These are phyloP conservation scores for Chaenocephalus aceratus DNA, from an alignment of 2,113 vertebrate genomes.

Conservation along the genomic window DNA sequence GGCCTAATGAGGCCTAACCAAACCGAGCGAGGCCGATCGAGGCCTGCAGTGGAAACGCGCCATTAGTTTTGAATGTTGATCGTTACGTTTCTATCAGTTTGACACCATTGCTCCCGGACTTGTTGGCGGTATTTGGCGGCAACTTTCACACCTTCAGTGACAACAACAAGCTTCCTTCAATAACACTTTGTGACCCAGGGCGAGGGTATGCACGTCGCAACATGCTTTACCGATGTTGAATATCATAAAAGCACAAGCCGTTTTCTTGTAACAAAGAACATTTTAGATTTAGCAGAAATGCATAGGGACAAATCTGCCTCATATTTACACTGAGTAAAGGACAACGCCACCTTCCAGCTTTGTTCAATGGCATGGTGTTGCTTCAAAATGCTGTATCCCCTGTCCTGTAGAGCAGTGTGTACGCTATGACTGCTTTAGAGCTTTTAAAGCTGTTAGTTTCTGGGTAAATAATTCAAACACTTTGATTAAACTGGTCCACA, in stretches of 20 bases:
- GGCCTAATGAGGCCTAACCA: too few relatives aligned
- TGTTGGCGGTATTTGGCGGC: not conserved
- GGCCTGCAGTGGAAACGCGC: too few relatives aligned
- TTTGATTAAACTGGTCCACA: not conserved
- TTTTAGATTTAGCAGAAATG: not conserved
- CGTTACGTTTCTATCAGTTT: not conserved
- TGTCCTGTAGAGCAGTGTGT: not conserved
- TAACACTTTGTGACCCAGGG: not conserved
- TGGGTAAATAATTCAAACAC: not conserved
- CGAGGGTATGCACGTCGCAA: not conserved
- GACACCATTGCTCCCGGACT: not conserved
- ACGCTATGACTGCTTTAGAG: not conserved
- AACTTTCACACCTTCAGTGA: constrained; percentile 12
- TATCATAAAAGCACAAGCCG: not conserved
- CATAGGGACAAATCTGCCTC: not conserved
- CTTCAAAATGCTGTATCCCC: not conserved
- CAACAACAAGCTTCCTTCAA: not conserved
- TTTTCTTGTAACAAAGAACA: not conserved
- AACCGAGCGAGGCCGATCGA: too few relatives aligned
- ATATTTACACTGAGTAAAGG: not conserved
- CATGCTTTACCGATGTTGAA: not conserved
- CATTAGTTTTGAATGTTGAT: too few relatives aligned
- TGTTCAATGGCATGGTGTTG: not conserved
- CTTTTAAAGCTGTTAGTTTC: not conserved
- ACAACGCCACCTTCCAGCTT: not conserved